Conservation (phyloP, 2,797 vertebrate species). For the Apodemus agrarius region DNA sequence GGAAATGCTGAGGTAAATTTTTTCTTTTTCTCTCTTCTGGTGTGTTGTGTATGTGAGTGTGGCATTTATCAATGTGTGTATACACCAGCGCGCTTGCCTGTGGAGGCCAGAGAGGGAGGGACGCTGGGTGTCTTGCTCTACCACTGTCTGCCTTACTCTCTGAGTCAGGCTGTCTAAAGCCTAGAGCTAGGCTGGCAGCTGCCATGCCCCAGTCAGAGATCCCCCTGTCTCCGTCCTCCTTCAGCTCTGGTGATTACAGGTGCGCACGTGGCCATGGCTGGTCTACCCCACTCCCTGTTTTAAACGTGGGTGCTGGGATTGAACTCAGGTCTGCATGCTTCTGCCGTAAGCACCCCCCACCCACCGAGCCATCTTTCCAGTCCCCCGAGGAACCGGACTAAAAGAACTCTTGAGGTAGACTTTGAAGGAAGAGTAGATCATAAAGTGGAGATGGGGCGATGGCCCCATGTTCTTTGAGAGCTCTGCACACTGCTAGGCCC, state of each 20-base stretch:
- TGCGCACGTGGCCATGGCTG: too few relatives aligned
- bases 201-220: neutral
- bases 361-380: neutral
- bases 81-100: neutral
- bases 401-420: neutral
- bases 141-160: neutral
- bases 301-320: neutral
- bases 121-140: neutral
- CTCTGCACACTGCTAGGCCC: neutral
- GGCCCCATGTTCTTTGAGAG: neutral
- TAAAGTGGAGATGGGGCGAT: neutral
- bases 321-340: neutral
- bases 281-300: neutral
- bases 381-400: neutral
- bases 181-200: too few relatives aligned
- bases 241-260: neutral
- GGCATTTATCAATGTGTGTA: neutral
- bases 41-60: neutral
- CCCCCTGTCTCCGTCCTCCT: neutral
- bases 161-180: neutral
- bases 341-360: neutral
- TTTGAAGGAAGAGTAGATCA: neutral
- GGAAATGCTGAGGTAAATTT: neutral
- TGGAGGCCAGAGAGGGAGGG: neutral
- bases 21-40: neutral